Evolutionary conservation across 2,888 invertebrate genomes (phyloP).

Genomic region (Apamea monoglypha): DNA sequence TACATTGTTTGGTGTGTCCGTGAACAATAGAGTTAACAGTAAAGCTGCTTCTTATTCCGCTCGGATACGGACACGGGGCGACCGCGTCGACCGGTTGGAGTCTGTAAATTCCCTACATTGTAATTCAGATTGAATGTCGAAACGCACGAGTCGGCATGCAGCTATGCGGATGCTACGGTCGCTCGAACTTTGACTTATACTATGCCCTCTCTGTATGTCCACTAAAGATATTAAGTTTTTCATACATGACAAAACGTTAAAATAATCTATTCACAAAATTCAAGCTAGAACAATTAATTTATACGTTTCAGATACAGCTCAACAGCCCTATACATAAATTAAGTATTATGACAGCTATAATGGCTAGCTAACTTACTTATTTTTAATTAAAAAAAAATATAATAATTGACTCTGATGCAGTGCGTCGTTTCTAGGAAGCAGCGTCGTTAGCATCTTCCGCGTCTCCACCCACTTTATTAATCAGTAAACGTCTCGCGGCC

Average conservation of each 20-base stretch:
- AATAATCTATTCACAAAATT: conserved; percentile 7
- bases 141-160: conserved; percentile 87
- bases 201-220: conserved; percentile 5
- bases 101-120: conserved; percentile 87
- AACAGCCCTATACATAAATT: conserved; percentile 22
- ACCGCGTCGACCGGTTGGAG: conserved; percentile 73
- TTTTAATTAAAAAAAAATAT: conserved; percentile 60
- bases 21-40: conserved; percentile 89
- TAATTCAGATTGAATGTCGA: conserved; percentile 88
- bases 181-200: conserved; percentile 63
- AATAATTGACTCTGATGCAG: conserved; percentile 64
- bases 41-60: conserved; percentile 89
- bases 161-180: conserved; percentile 81
- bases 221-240: conserved; percentile 5
- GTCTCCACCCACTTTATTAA: conserved; percentile 88
- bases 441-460: conserved; percentile 84
- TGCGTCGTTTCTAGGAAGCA: conserved; percentile 82
- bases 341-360: conserved; percentile 35
- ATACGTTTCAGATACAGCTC: background rate
- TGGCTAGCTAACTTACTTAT: conserved; percentile 41
- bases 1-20: conserved; percentile 87
- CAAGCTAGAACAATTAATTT: conserved; percentile 8
- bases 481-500: conserved; percentile 87
- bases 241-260: background rate
- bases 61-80: conserved; percentile 84